These are phyloP conservation scores for Cryptophagus acutangulus DNA, from an alignment of 2,888 invertebrate species.

Conservation along the genomic window DNA sequence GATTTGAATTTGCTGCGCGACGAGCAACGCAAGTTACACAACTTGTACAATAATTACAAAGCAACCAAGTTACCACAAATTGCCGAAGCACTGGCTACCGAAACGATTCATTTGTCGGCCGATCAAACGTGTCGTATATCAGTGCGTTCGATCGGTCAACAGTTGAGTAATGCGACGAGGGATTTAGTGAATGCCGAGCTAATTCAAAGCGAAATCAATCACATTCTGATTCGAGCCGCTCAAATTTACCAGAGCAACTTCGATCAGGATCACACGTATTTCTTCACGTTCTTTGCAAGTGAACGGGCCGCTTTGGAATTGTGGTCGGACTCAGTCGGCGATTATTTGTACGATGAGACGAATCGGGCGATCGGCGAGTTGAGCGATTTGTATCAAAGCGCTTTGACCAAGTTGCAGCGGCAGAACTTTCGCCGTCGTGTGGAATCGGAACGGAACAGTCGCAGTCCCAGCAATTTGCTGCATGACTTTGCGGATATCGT, in stretches of 20 bases:
- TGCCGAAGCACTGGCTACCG: conserved; percentile 65
- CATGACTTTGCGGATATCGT: conserved; percentile 66
- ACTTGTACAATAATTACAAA: conserved; percentile 53
- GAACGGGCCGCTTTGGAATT: conserved; percentile 67
- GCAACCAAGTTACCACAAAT: conserved; percentile 64
- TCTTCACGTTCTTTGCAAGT: conserved; percentile 61
- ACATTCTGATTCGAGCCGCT: conserved; percentile 66
- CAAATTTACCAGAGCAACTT: conserved; percentile 60
- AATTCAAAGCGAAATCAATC: conserved; percentile 71
- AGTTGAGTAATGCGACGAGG: conserved; percentile 66
- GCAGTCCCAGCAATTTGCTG: conserved; percentile 50
- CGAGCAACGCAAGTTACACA: conserved; percentile 36
- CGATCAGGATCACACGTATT: conserved; percentile 51
- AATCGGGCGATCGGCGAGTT: conserved; percentile 65
- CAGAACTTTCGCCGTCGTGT: conserved; percentile 49
- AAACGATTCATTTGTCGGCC: conserved; percentile 59
- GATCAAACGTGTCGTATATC: conserved; percentile 48
- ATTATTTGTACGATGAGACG: conserved; percentile 66
- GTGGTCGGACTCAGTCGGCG: conserved; percentile 71
- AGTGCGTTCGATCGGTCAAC: conserved; percentile 55
- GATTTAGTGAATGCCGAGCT: conserved; percentile 70
- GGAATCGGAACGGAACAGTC: conserved; percentile 49
- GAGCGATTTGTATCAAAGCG: conserved; percentile 62
- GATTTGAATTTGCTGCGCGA: conserved; percentile 32
- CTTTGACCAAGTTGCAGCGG: conserved; percentile 55